These are phyloP conservation scores for Ciconia stormi DNA, from an alignment of 2,113 vertebrate genomes.

Conservation along the genomic window DNA sequence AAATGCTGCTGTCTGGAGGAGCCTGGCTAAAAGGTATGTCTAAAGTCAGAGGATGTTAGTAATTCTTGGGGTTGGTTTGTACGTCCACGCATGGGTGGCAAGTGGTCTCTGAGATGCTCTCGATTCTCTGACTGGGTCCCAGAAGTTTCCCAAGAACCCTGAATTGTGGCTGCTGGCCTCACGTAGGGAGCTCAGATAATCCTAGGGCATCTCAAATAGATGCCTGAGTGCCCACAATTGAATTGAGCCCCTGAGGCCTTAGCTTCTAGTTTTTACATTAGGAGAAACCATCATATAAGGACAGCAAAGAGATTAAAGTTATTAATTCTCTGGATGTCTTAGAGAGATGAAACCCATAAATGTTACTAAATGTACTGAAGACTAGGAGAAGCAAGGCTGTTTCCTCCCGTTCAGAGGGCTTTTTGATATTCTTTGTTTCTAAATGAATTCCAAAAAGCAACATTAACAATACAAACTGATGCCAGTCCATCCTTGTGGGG, in stretches of 20 bases:
- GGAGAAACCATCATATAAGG: not conserved
- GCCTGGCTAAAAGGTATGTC: not conserved
- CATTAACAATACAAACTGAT: not conserved
- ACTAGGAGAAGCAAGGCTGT: not conserved
- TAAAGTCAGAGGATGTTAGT: not conserved
- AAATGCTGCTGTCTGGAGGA: not conserved
- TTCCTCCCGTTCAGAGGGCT: not conserved
- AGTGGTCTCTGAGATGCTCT: not conserved
- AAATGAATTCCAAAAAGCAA: not conserved
- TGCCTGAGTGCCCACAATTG: not conserved
- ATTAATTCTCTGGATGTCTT: not conserved
- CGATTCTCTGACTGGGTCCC: not conserved
- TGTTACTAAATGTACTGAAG: not conserved
- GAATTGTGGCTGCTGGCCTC: not conserved
- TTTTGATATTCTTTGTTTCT: not conserved
- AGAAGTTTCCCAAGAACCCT: not conserved
- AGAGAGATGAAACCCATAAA: not conserved
- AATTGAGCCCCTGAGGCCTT: not conserved
- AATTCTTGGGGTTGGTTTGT: not conserved
- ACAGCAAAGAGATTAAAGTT: not conserved
- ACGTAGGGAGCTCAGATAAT: not conserved
- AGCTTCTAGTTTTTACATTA: not conserved
- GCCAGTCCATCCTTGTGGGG: not conserved
- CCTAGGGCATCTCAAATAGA: not conserved
- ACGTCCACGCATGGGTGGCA: not conserved